phyloP scores from a whole-genome alignment of 1,140 invertebrate species.

The Drosophila pseudoananassae region DNA sequence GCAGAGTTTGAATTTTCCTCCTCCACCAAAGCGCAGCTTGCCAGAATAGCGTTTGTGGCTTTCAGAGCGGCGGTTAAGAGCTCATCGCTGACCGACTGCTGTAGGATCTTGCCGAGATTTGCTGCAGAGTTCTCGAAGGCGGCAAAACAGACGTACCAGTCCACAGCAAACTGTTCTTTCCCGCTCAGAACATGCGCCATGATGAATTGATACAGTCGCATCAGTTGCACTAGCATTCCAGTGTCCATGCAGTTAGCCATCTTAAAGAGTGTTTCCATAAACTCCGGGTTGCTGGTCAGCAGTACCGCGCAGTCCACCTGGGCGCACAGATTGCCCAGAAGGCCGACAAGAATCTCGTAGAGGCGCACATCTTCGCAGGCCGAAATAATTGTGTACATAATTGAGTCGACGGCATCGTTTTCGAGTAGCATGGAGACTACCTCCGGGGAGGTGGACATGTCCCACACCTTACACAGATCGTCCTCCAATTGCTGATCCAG shows the following conservation, averaged over 20 bases:
- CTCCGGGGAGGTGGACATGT: slow-evolving; percentile 90
- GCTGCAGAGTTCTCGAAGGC: slow-evolving; percentile 84
- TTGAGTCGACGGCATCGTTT: slow-evolving; percentile 87
- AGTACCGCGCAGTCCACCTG: slow-evolving; percentile 81
- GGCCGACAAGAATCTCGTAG: slow-evolving; percentile 90
- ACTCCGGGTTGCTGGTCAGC: slow-evolving; percentile 84
- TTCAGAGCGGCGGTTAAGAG: slow-evolving; percentile 86
- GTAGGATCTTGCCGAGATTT: slow-evolving; percentile 87
- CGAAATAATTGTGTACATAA: slow-evolving; percentile 83
- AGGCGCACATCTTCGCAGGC: slow-evolving; percentile 85
- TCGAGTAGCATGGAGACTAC: slow-evolving; percentile 88
- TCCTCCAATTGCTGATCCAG: slow-evolving; percentile 86
- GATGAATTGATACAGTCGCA: slow-evolving; percentile 87
- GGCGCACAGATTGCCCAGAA: slow-evolving; percentile 89
- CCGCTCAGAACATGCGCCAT: slow-evolving; percentile 83
- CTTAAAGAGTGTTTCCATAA: slow-evolving; percentile 85
- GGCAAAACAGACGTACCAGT: slow-evolving; percentile 75
- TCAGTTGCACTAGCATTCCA: slow-evolving; percentile 87
- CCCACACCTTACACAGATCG: slow-evolving; percentile 90
- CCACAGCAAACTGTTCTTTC: slow-evolving; percentile 64
- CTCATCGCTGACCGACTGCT: slow-evolving; percentile 88
- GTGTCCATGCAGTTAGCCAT: slow-evolving; percentile 87
- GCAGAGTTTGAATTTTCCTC: slow-evolving; percentile 57
- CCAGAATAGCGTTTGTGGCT: slow-evolving; percentile 85
- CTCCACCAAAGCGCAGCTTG: slow-evolving; percentile 77